Base-by-base conservation (phyloP, 2,888 invertebrate genomes). In the Cynaeus angustus region DNA sequence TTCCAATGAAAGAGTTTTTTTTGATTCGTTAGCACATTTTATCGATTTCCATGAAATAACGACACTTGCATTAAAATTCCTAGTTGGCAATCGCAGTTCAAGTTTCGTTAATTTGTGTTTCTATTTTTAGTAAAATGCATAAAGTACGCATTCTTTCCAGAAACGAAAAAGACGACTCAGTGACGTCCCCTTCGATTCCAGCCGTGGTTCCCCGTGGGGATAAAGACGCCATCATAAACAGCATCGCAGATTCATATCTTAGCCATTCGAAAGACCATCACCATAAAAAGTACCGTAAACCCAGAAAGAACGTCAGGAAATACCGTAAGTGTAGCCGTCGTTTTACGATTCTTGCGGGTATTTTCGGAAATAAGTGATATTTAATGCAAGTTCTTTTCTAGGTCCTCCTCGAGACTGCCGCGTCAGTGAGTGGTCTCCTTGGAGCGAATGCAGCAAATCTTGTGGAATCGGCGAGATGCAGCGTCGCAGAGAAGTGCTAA, bases 391-490 rank as follows among this genome's bases (percentile, higher is more conserved):
- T 41, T 21, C 3, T 5, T 14, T 75, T 82, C 62, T 83, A 87
- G 89, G 88, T 79, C 86, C 89, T 81, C 90, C 93, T 62, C 88
- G 93, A 77, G 94, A 95, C 85, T 96, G 96, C 86, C 91, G 93
- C 77, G 93, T 96, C 58, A 90, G 92, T 73, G 91, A 92, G 75
- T 96, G 95, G 96, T 92, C 93, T 21, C 90, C 91, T 65, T 96
- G 95, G 96, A 92, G 93, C 80, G 87, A 91, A 6, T 97, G 97
- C 87, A 94, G 92, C 85, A 92, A 93, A 81, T 92, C 93, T 59
- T 96, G 97, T 82, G 96, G 96, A 73, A 95, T 96, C 71, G 97
- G 97, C 16, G 94, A 95, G 80, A 94, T 94, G 85, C 88, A 92
- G 83, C 90, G 97, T 78, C 91, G 91, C 76, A 89, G 96, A 72